Percentiles rank a stretch among this genome's conserved stretches.
phyloP scores from a whole-genome alignment of 2,888 invertebrate species.

The Mellilla xanthometata region DNA sequence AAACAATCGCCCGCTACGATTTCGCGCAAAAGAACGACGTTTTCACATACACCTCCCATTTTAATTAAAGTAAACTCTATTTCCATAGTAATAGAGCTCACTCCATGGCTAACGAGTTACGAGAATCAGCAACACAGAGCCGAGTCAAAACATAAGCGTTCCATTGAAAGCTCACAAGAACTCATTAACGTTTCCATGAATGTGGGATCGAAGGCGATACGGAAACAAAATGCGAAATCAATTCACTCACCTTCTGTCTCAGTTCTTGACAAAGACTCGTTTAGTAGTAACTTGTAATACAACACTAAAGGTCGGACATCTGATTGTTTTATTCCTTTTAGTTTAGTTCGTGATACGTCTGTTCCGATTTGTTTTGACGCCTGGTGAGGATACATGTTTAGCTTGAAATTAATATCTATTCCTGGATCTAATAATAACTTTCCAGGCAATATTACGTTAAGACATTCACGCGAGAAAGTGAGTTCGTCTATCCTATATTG shows the following conservation, averaged over 20 bases:
- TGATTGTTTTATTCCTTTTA: background rate
- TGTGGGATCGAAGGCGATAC: slow-evolving; percentile 27
- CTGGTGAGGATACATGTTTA: too few relatives aligned
- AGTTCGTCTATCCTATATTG: too few relatives aligned
- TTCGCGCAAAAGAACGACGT: too few relatives aligned
- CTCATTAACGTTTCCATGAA: slow-evolving; percentile 29
- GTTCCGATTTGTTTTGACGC: too few relatives aligned
- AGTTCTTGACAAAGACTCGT: slow-evolving; percentile 29
- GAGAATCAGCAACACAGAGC: slow-evolving; percentile 17
- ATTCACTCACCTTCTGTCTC: slow-evolving; percentile 16
- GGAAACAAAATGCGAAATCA: slow-evolving; percentile 10
- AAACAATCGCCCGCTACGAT: too few relatives aligned
- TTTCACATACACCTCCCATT: too few relatives aligned
- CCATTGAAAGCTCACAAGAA: slow-evolving; percentile 24
- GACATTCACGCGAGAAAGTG: too few relatives aligned
- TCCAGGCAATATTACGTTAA: too few relatives aligned
- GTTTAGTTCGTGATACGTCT: too few relatives aligned
- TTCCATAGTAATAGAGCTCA: background rate
- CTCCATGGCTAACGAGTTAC: slow-evolving; percentile 6
- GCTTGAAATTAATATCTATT: too few relatives aligned
- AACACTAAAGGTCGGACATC: slow-evolving; percentile 21
- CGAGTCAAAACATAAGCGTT: slow-evolving; percentile 22
- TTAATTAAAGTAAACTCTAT: background rate
- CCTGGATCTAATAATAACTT: too few relatives aligned
- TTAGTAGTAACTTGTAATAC: slow-evolving; percentile 16